Base-by-base conservation (phyloP, 2,113 vertebrate species). In the Calyptommatus sinebrachiatus region DNA sequence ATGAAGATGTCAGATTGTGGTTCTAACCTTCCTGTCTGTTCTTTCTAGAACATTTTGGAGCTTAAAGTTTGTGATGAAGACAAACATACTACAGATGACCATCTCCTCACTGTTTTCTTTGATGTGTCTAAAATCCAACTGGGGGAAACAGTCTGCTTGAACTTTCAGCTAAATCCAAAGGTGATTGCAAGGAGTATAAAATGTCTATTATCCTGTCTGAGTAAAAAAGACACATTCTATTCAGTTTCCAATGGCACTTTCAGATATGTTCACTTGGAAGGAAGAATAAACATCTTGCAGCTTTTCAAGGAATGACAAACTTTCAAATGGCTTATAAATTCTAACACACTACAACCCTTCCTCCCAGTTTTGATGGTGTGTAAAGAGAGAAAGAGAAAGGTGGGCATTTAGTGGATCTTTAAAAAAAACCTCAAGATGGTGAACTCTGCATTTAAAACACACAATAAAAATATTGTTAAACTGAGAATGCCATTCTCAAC, bases 91-190 rank as follows among this genome's bases (percentile, higher is more conserved):
- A 46, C 84, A 71, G 92, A 96, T 73, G 95, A 96, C 60, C 94
- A 96, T 65, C 93, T 96, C 77, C 89, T 95, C 79, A 96, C 95
- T 41, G 87, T 96, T 60, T 92, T 95, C 84, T 96, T 95, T 72
- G 95, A 96, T 75, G 92, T 96, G 46, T 90, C 90, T 71, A 96
- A 95, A 90, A 94, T 96, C 72, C 93, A 94, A 73, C 93, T 94
- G 67, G 90, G 92, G 82, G 92, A 95, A 87, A 94, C 91, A 67
- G 88, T 94, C 83, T 86, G 84, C 0, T 71, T 96, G 18, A 93
- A 83, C 80, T 96, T 96, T 68, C 91, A 93, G 71, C 86, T 96
- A 68, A 95, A 94, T 88, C 93, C 91, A 75, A 84, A 96, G 94
- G 95, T 96, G 82, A 20, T 82, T 60, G 73, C 67, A 75, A 73